Conservation (phyloP, 2,797 vertebrate genomes). For the Pangasius larnaudii region DNA sequence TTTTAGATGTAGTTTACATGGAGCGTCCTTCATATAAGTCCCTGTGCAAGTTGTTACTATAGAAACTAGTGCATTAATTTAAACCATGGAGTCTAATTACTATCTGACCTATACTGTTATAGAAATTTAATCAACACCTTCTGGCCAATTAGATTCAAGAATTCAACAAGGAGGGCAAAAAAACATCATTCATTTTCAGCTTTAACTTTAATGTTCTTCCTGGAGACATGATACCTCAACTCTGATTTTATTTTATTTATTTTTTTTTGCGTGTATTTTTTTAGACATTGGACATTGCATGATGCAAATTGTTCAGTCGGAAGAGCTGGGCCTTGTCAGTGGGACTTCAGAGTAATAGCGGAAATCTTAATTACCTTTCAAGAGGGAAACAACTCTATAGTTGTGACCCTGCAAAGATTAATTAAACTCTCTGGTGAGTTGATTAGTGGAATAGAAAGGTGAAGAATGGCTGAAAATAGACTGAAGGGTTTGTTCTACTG, state of each 20-base stretch:
- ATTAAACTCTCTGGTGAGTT: background rate
- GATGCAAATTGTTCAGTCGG: background rate
- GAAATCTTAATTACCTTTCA: slow-evolving; percentile 37
- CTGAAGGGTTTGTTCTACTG: background rate
- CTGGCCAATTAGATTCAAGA: background rate
- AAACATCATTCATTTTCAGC: background rate
- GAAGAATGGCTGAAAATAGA: background rate
- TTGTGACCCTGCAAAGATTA: background rate
- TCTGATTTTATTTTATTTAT: background rate
- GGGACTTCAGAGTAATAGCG: background rate
- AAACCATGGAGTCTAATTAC: background rate
- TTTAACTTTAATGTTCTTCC: slow-evolving; percentile 16
- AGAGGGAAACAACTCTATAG: slow-evolving; percentile 13
- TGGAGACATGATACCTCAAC: background rate
- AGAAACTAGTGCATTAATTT: background rate
- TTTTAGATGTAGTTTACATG: background rate
- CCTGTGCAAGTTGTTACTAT: background rate
- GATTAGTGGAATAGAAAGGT: slow-evolving; percentile 8
- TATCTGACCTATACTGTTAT: background rate
- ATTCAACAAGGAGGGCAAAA: background rate
- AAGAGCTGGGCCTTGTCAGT: background rate
- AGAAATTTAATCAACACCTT: background rate
- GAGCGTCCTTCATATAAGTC: background rate
- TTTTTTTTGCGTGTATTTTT: background rate
- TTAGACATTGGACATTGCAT: background rate